Evolutionary conservation across 2,888 invertebrate species (phyloP).

Genomic region (Iphiclides podalirius): DNA sequence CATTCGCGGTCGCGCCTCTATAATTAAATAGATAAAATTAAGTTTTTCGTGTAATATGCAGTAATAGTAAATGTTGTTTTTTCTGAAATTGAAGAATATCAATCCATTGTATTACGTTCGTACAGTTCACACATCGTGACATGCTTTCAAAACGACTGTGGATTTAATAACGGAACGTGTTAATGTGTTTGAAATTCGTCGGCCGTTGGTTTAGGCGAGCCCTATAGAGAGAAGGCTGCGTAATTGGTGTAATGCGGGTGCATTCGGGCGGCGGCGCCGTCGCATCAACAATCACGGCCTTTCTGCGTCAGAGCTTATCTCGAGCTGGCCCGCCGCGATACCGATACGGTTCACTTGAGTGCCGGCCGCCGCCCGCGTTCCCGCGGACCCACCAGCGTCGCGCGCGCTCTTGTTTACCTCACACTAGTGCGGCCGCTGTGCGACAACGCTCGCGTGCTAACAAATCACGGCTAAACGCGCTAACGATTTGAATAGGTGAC

Average conservation of each 20-base stretch:
- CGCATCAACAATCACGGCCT: conserved; percentile 62
- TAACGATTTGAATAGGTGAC: conserved; percentile 62
- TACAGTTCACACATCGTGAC: too few relatives aligned
- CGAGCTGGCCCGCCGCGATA: conserved; percentile 39
- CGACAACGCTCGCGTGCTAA: conserved; percentile 28
- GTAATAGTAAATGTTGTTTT: too few relatives aligned
- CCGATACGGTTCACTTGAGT: conserved; percentile 56
- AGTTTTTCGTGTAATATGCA: neutral
- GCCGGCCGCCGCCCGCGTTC: conserved; percentile 40
- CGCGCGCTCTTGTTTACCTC: conserved; percentile 59
- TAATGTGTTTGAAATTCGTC: too few relatives aligned
- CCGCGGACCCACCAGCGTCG: conserved; percentile 33
- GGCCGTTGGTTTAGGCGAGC: neutral
- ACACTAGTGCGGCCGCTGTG: conserved; percentile 42
- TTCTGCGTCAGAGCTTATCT: conserved; percentile 64
- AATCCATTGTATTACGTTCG: too few relatives aligned
- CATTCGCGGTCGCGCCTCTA: neutral
- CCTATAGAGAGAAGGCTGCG: conserved; percentile 32
- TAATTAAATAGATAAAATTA: conserved; percentile 2
- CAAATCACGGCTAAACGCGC: too few relatives aligned
- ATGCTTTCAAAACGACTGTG: too few relatives aligned
- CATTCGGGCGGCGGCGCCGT: conserved; percentile 64
- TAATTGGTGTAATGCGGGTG: conserved; percentile 47
- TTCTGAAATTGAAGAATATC: too few relatives aligned
- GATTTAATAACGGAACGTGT: too few relatives aligned